phyloP scores from a whole-genome alignment of 2,888 invertebrate species.

The Epsilonema sp. region DNA sequence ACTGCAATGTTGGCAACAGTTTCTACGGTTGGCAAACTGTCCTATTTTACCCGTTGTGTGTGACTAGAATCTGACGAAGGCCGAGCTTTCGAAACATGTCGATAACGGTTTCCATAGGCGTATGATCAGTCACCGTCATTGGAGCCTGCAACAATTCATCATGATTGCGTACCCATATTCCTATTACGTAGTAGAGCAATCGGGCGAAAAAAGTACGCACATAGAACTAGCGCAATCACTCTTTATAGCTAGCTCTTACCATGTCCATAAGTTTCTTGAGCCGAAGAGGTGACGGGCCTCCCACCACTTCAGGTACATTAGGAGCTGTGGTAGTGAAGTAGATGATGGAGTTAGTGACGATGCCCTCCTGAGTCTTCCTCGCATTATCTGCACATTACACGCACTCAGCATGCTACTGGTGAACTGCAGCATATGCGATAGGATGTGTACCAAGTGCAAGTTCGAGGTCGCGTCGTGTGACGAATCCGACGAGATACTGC shows the following conservation, averaged over 20 bases:
- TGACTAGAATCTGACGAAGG: slow-evolving; percentile 81
- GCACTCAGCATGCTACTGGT: slow-evolving; percentile 8
- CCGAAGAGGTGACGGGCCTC: slow-evolving; percentile 47
- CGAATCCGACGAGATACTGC: slow-evolving; percentile 91
- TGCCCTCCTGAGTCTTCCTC: slow-evolving; percentile 62
- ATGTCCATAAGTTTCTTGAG: slow-evolving; percentile 81
- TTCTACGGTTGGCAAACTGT: background rate
- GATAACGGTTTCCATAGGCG: slow-evolving; percentile 98
- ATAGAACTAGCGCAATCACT: background rate
- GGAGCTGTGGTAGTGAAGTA: slow-evolving; percentile 44
- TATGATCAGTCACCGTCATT: slow-evolving; percentile 95
- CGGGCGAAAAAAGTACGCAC: too few relatives aligned
- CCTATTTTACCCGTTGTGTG: slow-evolving; percentile 75
- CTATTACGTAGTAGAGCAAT: too few relatives aligned
- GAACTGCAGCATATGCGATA: background rate
- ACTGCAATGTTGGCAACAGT: background rate
- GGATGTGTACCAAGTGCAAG: slow-evolving; percentile 47
- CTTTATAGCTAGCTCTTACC: slow-evolving; percentile 47
- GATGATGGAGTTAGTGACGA: slow-evolving; percentile 63
- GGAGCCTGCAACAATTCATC: slow-evolving; percentile 50
- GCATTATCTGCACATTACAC: slow-evolving; percentile 71
- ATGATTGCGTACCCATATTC: too few relatives aligned
- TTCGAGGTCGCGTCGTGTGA: slow-evolving; percentile 71
- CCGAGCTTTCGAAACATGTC: slow-evolving; percentile 99
- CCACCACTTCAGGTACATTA: slow-evolving; percentile 21